Evolutionary conservation across 35 echinoderm and acorn worm genomes (phyloP).

Genomic region (Heliocidaris erythrogramma): DNA sequence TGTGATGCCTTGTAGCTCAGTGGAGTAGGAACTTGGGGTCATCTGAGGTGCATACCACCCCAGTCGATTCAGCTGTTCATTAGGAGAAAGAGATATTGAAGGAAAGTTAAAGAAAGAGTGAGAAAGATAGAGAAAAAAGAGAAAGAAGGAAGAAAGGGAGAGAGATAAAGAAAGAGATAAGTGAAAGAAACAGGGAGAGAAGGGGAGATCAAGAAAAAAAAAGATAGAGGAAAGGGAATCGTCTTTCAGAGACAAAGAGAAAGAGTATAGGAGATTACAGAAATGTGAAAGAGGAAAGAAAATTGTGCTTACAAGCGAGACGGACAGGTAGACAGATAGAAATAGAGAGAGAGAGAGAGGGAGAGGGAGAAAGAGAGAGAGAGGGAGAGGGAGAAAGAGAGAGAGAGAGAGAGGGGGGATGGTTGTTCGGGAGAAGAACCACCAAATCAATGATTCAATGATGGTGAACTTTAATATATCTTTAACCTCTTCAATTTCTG

Average conservation of each 20-base stretch:
- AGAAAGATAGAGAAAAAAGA: not conserved
- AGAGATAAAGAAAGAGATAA: not conserved
- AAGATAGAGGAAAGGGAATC: not conserved
- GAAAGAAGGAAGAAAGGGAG: not conserved
- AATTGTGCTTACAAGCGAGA: not conserved
- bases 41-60: not conserved
- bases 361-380: not conserved
- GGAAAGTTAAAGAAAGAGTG: not conserved
- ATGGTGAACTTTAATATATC: too few relatives aligned
- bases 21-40: not conserved
- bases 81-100: not conserved
- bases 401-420: not conserved
- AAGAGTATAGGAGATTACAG: not conserved
- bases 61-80: constrained; percentile 32
- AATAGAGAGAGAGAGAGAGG: not conserved
- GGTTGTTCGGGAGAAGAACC: not conserved
- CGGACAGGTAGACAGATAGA: not conserved
- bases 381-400: not conserved
- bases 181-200: not conserved
- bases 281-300: not conserved
- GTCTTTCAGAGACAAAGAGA: not conserved
- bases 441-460: too few relatives aligned
- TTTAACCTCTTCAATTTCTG: too few relatives aligned
- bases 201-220: not conserved
- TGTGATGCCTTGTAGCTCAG: too few relatives aligned